Evolutionary conservation across 2,888 invertebrate species (phyloP).

Genomic region (Micoletzkya japonica): DNA sequence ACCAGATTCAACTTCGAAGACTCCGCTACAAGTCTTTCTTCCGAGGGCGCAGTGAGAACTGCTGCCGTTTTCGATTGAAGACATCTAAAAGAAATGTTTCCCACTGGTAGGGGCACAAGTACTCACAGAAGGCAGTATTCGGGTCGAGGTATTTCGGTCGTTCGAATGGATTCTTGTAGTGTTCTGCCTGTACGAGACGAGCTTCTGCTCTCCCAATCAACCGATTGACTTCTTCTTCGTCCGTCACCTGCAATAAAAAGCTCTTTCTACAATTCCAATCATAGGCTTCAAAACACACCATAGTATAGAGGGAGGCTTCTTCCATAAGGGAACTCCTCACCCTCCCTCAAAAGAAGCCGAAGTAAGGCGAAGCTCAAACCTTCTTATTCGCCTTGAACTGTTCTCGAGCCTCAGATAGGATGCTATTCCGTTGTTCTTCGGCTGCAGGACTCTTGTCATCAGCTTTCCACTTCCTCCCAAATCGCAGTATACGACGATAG

Average conservation of each 20-base stretch:
- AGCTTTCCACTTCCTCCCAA: constrained; percentile 39
- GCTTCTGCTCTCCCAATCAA: constrained; percentile 47
- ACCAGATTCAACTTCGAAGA: no score
- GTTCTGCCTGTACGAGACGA: constrained; percentile 51
- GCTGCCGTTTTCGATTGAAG: constrained; percentile 5
- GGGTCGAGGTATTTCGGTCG: constrained; percentile 54
- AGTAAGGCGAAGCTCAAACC: constrained; percentile 29
- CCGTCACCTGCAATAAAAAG: constrained; percentile 35
- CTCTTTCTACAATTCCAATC: background rate
- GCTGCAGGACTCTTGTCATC: constrained; percentile 42
- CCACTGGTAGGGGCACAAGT: background rate
- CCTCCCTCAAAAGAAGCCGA: background rate
- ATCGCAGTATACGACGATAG: constrained; percentile 37
- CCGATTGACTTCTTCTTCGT: constrained; percentile 43
- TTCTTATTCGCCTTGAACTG: constrained; percentile 44
- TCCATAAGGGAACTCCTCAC: background rate
- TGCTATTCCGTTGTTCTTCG: constrained; percentile 36
- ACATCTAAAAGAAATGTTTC: constrained; percentile 11
- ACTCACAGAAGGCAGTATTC: constrained; percentile 50
- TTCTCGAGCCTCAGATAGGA: constrained; percentile 43
- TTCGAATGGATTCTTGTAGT: constrained; percentile 57
- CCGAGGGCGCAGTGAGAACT: constrained; percentile 22
- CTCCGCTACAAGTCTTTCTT: constrained; percentile 22
- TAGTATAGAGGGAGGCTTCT: background rate
- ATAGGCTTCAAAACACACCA: background rate